A percentile compares a stretch with the other conserved stretches of the same genome.
These are phyloP conservation scores for Sus cebifrons DNA, from an alignment of 2,797 vertebrate genomes.

Conservation along the genomic window DNA sequence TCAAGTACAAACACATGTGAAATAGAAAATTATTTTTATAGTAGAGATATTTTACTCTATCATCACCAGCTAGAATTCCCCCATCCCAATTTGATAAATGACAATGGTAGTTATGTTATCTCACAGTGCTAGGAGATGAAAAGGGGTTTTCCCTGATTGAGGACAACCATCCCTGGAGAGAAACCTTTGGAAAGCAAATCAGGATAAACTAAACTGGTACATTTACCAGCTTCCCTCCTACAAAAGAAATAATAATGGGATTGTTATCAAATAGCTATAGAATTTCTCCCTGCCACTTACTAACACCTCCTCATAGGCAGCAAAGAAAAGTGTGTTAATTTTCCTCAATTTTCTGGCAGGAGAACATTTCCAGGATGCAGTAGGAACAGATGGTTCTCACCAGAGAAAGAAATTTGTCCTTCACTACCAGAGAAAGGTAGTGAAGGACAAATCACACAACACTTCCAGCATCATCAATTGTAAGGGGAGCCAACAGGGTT, in stretches of 20 bases:
- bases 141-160: too few relatives aligned
- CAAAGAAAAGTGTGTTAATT: not conserved
- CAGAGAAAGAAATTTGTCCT: not conserved
- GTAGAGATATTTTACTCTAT: too few relatives aligned
- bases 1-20: not conserved
- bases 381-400: not conserved
- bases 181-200: not conserved
- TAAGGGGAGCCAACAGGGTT: not conserved
- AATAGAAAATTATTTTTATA: too few relatives aligned
- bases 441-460: not conserved
- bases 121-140: too few relatives aligned
- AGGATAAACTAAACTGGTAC: not conserved
- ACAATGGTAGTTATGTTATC: too few relatives aligned
- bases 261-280: not conserved
- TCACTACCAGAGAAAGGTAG: not conserved
- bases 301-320: not conserved
- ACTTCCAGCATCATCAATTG: not conserved
- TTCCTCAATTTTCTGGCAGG: not conserved
- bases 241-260: not conserved
- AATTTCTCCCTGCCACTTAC: too few relatives aligned
- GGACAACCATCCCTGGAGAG: too few relatives aligned
- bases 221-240: not conserved
- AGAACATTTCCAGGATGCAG: not conserved
- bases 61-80: too few relatives aligned
- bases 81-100: too few relatives aligned